Percentiles rank a stretch among this genome's conserved stretches.
phyloP scores from a whole-genome alignment of 1,140 invertebrate genomes.

The Helicoverpa zea region DNA sequence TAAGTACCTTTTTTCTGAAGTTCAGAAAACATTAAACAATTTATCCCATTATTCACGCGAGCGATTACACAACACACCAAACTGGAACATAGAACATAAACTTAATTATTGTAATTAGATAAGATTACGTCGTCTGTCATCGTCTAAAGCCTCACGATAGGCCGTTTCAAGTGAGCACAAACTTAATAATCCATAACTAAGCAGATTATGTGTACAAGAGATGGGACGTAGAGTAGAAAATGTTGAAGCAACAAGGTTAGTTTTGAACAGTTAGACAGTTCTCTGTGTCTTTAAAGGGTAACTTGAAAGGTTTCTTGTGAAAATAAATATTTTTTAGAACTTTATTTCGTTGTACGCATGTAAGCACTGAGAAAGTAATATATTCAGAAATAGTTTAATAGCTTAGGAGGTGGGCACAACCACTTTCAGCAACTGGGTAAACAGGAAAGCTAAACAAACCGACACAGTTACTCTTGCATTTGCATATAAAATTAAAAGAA shows the following conservation, averaged over 20 bases:
- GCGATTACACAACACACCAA: neutral
- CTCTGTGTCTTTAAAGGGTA: too few species aligned
- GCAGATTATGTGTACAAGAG: constrained; percentile 43
- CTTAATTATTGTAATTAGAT: constrained; percentile 49
- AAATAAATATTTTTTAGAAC: too few species aligned
- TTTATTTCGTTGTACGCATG: neutral
- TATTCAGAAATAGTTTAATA: too few species aligned
- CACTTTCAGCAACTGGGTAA: too few species aligned
- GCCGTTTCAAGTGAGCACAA: constrained; percentile 49
- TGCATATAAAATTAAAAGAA: too few species aligned
- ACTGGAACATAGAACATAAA: constrained; percentile 28
- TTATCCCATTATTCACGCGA: neutral
- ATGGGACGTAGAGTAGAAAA: constrained; percentile 27
- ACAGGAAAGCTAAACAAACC: too few species aligned
- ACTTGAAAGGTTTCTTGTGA: too few species aligned
- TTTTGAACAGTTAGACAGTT: neutral
- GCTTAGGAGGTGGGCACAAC: too few species aligned
- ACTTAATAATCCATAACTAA: constrained; percentile 52
- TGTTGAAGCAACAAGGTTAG: neutral
- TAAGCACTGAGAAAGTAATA: neutral
- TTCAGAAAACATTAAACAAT: neutral
- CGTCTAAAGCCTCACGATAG: constrained; percentile 28
- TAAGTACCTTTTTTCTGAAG: too few species aligned
- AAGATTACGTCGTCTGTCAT: constrained; percentile 46
- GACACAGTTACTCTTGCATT: too few species aligned